Percentiles rank a stretch among this genome's conserved stretches.
phyloP scores from a whole-genome alignment of 2,888 invertebrate genomes.

The Drosophila putrida region DNA sequence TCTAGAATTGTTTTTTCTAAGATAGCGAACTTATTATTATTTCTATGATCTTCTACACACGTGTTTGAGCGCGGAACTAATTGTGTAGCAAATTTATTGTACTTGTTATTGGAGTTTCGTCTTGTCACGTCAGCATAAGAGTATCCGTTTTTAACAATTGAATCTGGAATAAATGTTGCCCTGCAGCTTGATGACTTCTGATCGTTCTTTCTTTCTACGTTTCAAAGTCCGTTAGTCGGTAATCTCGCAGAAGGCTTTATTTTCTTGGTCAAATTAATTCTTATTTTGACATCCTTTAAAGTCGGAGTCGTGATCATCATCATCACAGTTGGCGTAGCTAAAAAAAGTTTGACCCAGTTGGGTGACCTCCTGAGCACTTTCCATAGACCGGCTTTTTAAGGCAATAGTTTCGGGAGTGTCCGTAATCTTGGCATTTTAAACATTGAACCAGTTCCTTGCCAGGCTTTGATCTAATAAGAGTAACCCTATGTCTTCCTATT shows the following conservation, averaged over 20 bases:
- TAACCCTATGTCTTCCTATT: slow-evolving; percentile 19
- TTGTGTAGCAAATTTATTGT: neutral
- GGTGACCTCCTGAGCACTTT: slow-evolving; percentile 4
- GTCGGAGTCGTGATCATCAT: neutral
- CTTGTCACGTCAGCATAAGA: too few relatives aligned
- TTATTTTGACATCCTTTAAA: slow-evolving; percentile 5
- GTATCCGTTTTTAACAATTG: too few relatives aligned
- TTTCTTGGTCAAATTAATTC: slow-evolving; percentile 7
- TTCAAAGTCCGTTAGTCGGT: slow-evolving; percentile 4
- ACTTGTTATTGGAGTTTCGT: too few relatives aligned
- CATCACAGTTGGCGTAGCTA: slow-evolving; percentile 3
- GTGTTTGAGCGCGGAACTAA: neutral
- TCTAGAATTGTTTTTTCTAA: slow-evolving; percentile 6
- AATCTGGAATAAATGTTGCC: neutral
- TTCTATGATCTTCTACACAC: neutral
- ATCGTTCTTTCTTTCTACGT: neutral
- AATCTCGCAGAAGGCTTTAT: neutral
- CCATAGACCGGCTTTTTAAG: slow-evolving; percentile 20
- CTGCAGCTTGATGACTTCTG: neutral
- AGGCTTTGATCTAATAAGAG: slow-evolving; percentile 5
- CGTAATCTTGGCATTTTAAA: slow-evolving; percentile 18
- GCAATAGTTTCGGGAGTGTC: slow-evolving; percentile 19
- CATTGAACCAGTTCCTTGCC: slow-evolving; percentile 20
- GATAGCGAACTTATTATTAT: neutral
- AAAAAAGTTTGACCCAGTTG: neutral